A percentile compares a stretch with the other conserved stretches of the same genome.
These are phyloP conservation scores for Propithecus coquereli DNA, from an alignment of 2,113 vertebrate genomes.

Conservation along the genomic window DNA sequence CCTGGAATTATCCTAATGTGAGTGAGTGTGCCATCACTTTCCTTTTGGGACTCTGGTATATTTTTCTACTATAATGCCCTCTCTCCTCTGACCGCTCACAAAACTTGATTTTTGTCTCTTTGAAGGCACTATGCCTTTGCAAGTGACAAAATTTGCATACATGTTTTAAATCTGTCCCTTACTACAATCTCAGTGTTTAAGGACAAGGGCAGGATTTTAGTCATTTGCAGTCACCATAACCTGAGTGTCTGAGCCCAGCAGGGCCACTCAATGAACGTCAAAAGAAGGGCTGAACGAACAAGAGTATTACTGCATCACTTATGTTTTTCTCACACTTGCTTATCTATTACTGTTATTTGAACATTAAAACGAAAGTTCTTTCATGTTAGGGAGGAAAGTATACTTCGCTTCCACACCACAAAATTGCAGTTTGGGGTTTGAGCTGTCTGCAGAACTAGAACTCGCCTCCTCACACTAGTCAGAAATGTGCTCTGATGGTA, in stretches of 20 bases:
- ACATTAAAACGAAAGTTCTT: neutral
- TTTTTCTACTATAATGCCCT: neutral
- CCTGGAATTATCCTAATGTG: neutral
- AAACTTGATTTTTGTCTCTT: neutral
- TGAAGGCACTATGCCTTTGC: neutral
- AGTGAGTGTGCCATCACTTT: neutral
- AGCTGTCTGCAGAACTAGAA: neutral
- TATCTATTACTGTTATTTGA: neutral
- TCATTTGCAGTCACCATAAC: neutral
- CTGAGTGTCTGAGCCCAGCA: neutral
- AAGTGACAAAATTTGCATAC: neutral
- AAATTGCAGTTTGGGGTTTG: neutral
- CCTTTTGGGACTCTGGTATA: neutral
- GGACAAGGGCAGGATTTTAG: neutral
- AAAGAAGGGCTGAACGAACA: neutral
- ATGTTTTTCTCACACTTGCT: neutral
- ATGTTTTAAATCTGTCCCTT: neutral
- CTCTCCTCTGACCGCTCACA: neutral
- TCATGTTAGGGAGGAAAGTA: neutral
- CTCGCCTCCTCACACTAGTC: neutral
- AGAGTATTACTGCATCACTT: neutral
- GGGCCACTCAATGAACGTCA: neutral
- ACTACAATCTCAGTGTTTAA: neutral
- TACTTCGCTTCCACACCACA: neutral
- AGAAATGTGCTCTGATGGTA: neutral